Percentiles rank a stretch among this genome's conserved stretches.
Conservation (phyloP, 2,797 vertebrate species). For the Rachycentron canadum region DNA sequence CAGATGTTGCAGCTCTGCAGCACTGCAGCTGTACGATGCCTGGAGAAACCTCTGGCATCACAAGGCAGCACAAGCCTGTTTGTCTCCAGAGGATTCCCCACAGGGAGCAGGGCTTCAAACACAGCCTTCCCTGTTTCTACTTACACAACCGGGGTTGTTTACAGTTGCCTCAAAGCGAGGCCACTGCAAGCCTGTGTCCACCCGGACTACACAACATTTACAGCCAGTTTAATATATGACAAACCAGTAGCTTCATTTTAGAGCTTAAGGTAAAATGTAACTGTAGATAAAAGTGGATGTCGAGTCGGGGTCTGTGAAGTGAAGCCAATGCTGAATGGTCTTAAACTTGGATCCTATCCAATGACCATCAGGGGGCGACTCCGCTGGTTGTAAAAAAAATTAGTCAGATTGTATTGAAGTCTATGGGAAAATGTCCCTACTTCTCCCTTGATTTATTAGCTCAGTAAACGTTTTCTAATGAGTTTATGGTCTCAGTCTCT, state of each 20-base stretch:
- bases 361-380: too few species aligned
- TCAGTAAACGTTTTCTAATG: too few species aligned
- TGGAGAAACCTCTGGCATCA: conserved; percentile 62
- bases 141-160: conserved; percentile 50
- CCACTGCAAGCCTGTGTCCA: conserved; percentile 3
- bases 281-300: too few species aligned
- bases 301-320: too few species aligned
- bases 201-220: background rate
- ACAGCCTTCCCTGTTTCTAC: conserved; percentile 55
- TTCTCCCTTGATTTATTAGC: too few species aligned
- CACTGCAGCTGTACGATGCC: conserved; percentile 9
- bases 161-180: conserved; percentile 20
- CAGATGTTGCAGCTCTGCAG: background rate
- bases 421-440: too few species aligned
- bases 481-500: too few species aligned
- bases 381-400: too few species aligned
- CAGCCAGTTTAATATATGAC: conserved; percentile 14
- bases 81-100: conserved; percentile 49
- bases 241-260: background rate
- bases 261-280: background rate
- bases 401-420: too few species aligned
- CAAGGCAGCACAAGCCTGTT: conserved; percentile 66
- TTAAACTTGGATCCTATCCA: too few species aligned
- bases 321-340: too few species aligned
- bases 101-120: conserved; percentile 46